Percentiles rank a stretch among this genome's conserved stretches.
Evolutionary conservation across 2,113 vertebrate genomes (phyloP).

Genomic region (Mola mola): DNA sequence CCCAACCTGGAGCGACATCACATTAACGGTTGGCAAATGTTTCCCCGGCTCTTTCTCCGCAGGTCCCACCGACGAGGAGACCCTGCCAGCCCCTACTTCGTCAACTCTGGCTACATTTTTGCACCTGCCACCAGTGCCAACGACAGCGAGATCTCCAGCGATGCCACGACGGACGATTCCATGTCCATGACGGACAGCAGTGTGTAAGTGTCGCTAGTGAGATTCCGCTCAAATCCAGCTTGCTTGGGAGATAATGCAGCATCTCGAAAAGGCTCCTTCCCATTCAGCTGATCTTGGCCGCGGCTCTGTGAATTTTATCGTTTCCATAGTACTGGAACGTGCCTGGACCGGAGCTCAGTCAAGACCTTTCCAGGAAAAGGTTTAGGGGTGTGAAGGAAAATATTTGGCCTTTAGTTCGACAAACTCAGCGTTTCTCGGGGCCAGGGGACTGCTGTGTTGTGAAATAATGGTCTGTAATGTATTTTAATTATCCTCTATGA

Average conservation of each 20-base stretch:
- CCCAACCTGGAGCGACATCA: background rate
- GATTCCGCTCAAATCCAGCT: background rate
- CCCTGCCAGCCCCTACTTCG: conserved; percentile 87
- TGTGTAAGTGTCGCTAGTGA: conserved; percentile 84
- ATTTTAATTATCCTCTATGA: conserved; percentile 71
- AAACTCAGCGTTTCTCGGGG: conserved; percentile 39
- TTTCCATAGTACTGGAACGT: conserved; percentile 41
- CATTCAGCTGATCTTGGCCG: conserved; percentile 21
- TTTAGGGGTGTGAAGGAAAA: conserved; percentile 51
- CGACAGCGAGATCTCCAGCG: conserved; percentile 95
- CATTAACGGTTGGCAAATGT: conserved; percentile 6
- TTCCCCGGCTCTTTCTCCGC: conserved; percentile 12
- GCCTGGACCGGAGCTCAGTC: conserved; percentile 43
- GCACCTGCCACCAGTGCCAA: conserved; percentile 94
- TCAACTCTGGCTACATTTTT: conserved; percentile 90
- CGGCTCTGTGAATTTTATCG: conserved; percentile 29
- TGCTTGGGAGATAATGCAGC: conserved; percentile 19
- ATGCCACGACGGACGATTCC: conserved; percentile 93
- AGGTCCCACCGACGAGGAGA: conserved; percentile 90
- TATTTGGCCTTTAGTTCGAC: conserved; percentile 53
- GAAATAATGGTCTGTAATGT: conserved; percentile 67
- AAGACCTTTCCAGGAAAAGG: conserved; percentile 65
- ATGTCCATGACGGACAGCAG: conserved; percentile 98
- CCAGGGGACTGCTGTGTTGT: conserved; percentile 26
- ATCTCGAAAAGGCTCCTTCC: conserved; percentile 33